Base-by-base conservation (phyloP, 1,140 invertebrate genomes). In the Hycleus phaleratus region DNA sequence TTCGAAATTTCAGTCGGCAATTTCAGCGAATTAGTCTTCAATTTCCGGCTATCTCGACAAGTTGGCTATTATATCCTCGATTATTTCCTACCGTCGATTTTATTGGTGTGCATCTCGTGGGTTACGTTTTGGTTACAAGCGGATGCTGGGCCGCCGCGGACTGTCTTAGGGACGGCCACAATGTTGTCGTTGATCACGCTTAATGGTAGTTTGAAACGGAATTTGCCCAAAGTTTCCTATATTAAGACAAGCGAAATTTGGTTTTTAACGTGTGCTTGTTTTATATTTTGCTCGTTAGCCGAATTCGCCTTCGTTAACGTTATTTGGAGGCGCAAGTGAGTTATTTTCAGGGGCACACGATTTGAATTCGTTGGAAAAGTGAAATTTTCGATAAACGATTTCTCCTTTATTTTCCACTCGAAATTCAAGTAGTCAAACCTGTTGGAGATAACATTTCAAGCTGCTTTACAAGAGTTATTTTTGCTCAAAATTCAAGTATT, bases 181-280 rank as follows among this genome's bases (percentile, higher is more conserved):
- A 87, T 93, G 80, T 75, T 93, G 46, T 89, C 90, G 8, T 91
- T 93, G 59, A 92, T 92, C 63, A 93, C 90, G 4, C 74, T 91
- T 45, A 90, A 87, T 32, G 88, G 86, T 1, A 88, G 87, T 44
- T 85, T 88, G 61, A 87, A 85, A 38, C 89, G 90, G 72, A 89
- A 86, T 4, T 72, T 93, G 43, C 90, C 90, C 0, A 92, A 92
- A 71, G 89, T 92, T 1, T 92, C 90, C 10, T 93, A 93, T 61
- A 88, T 93, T n/a, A 91, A 92, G 74, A 89, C 90, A 0, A 88
- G 90, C 55, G 90, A 93, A 73, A 86, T 92, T 46, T 92, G 91
- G 89, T 91, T 91, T 68, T 75, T 92, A n/a, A 87, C 85, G 0
- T 92, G 90, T 67, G 89, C 85, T 1, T 82, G 84, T 54, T 91